Evolutionary conservation across 2,888 invertebrate species (phyloP).

Genomic region (Drosophila paucipuncta): DNA sequence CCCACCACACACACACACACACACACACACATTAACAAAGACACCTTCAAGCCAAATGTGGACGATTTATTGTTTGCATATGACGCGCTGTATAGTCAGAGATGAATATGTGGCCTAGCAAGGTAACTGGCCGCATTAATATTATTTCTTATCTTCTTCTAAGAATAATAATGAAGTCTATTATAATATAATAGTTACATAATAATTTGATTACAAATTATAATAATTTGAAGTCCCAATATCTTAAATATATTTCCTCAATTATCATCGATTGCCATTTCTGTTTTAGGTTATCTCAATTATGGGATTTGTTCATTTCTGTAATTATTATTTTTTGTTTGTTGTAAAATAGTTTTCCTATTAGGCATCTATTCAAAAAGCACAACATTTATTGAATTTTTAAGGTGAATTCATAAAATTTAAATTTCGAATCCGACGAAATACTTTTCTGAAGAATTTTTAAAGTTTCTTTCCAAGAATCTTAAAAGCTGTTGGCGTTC

Average conservation of each 20-base stretch:
- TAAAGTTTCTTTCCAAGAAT: not conserved
- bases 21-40: conserved; percentile 11
- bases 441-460: not conserved
- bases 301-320: no score
- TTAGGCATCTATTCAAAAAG: not conserved
- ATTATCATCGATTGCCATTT: not conserved
- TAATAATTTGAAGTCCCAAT: not conserved
- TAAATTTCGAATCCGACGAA: not conserved
- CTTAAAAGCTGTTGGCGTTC: not conserved
- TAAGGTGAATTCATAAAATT: not conserved
- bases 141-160: not conserved
- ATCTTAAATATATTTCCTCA: not conserved
- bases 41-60: conserved; percentile 47
- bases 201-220: not conserved
- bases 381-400: not conserved
- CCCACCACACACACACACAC: conserved; percentile 13
- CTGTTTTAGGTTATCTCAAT: not conserved
- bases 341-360: not conserved
- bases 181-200: not conserved
- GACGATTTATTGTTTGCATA: conserved; percentile 61
- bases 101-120: not conserved
- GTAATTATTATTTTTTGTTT: no score
- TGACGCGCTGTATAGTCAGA: conserved; percentile 14
- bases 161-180: not conserved
- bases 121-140: not conserved